Evolutionary conservation across 92 coral and sea anemone species (phyloP).

Genomic region (Metridium senile): DNA sequence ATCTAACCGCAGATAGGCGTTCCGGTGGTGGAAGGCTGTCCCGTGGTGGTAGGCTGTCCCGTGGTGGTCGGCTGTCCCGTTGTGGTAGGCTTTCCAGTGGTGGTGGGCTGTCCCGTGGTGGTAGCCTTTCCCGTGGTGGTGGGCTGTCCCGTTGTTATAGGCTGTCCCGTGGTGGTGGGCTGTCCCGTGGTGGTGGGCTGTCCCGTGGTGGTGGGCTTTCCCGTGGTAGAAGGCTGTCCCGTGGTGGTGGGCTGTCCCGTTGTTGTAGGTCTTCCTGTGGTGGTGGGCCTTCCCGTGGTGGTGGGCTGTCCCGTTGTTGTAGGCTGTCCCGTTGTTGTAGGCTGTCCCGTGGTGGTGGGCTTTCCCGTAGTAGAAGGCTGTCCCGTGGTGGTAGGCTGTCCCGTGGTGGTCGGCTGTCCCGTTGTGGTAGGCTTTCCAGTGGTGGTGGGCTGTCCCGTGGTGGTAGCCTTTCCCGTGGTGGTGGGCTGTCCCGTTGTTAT

Average conservation of each 20-base stretch:
- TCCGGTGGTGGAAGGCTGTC: no score
- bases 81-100: conserved; percentile 26
- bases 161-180: no score
- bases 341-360: conserved; percentile 34
- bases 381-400: conserved; percentile 27
- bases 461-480: conserved; percentile 30
- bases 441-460: conserved; percentile 19
- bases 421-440: conserved; percentile 22
- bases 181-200: no score
- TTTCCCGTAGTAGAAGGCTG: conserved; percentile 24
- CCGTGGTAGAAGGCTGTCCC: neutral
- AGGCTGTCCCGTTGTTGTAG: no score
- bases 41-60: no score
- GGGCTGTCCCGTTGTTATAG: no score
- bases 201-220: no score
- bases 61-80: conserved; percentile 35
- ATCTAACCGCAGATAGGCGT: no score
- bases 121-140: no score
- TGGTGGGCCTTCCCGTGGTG: conserved; percentile 16
- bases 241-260: conserved; percentile 20
- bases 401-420: conserved; percentile 17
- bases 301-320: no score
- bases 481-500: conserved; percentile 22
- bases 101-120: no score
- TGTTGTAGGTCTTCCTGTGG: conserved; percentile 17